Evolutionary conservation across 2,797 vertebrate species (phyloP).

Genomic region (Pangasius krempfi): DNA sequence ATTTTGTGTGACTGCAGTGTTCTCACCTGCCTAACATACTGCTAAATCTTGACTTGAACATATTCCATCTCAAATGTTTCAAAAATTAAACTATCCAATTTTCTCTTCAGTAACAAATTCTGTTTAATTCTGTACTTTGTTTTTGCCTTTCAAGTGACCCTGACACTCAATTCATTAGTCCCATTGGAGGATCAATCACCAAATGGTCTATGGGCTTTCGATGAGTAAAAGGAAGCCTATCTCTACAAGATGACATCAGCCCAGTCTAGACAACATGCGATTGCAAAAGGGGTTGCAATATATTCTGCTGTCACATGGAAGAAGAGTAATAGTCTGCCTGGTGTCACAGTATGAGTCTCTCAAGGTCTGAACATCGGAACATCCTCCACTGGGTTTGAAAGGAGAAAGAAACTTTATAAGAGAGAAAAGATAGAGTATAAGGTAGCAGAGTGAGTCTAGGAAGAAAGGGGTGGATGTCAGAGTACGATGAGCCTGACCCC

Average conservation of each 20-base stretch:
- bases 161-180: constrained; percentile 30
- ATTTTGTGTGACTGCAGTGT: not conserved
- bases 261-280: not conserved
- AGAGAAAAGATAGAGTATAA: not conserved
- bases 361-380: constrained; percentile 14
- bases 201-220: constrained; percentile 24
- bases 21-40: not conserved
- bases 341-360: not conserved
- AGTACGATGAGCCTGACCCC: constrained; percentile 51
- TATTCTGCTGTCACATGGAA: not conserved
- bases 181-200: constrained; percentile 21
- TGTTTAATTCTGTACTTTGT: not conserved
- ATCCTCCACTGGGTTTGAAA: constrained; percentile 2
- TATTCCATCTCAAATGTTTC: not conserved
- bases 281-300: not conserved
- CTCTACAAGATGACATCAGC: constrained; percentile 17
- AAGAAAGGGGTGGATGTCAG: constrained; percentile 34
- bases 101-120: not conserved
- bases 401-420: not conserved
- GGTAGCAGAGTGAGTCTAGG: constrained; percentile 24
- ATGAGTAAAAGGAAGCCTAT: constrained; percentile 12
- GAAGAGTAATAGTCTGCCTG: constrained; percentile 16
- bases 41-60: not conserved
- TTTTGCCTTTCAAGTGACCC: constrained; percentile 8
- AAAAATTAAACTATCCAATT: not conserved